Base-by-base conservation (phyloP, 2,113 vertebrate species). In the Alethe diademata region DNA sequence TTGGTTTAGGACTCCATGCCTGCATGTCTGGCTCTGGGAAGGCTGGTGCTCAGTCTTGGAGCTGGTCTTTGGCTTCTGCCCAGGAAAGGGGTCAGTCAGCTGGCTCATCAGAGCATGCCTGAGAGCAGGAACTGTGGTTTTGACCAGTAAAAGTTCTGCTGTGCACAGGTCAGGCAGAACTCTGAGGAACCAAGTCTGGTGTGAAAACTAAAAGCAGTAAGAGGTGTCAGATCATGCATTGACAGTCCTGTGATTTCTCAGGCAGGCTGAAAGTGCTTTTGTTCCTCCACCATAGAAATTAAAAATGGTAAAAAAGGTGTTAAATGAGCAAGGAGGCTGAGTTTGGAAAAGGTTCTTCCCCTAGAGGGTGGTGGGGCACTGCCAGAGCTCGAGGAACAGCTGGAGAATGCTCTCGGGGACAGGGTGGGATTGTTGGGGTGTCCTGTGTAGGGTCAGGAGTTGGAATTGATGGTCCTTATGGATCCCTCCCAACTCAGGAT, bases 11-110 rank as follows among this genome's bases (percentile, higher is more conserved):
- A 3, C 31, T 61, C n/a, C 8, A 14, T 33, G 23, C 5, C 45
- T 67, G 38, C 19, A 4, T 50, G 15, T 42, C 61, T 70, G 65
- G n/a, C 31, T 67, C 61, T 0, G 0, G 19, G 45, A 25, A 48
- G 28, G 29, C 2, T 19, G 48, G 3, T 36, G 36, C 15, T 73
- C 35, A 25, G 7, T 70, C 53, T 64, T 35, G 53, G 26, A 62
- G 38, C 69, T 85, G 43, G 4, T 29, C 33, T 7, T 47, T 48
- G 51, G 17, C 12, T 74, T 66, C 38, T 67, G 5, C 70, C 73
- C 61, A 40, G 67, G 16, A 50, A 20, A 56, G 54, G 6, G 16
- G 5, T 57, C 43, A 11, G 45, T 43, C 8, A 4, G 13, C 25
- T 48, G 5, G 26, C 22, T 66, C 51, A 18, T 12, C 70, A 67